Evolutionary conservation across 2,797 vertebrate genomes (phyloP).

Genomic region (Chloroceryle inda): DNA sequence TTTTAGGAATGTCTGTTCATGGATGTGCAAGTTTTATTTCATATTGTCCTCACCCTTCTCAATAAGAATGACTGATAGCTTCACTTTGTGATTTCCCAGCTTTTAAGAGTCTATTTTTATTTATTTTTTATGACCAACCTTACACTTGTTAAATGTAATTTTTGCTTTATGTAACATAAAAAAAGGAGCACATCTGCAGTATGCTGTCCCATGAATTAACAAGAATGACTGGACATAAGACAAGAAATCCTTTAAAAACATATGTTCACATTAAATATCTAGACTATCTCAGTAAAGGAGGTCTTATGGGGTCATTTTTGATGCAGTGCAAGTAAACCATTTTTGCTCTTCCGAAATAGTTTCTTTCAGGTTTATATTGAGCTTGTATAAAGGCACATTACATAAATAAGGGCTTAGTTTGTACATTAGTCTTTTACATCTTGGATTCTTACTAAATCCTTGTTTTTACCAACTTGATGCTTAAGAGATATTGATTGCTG

Average conservation of each 20-base stretch:
- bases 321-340: conserved; percentile 71
- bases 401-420: conserved; percentile 82
- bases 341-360: conserved; percentile 75
- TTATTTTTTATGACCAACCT: conserved; percentile 80
- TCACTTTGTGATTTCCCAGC: conserved; percentile 72
- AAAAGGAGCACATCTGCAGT: conserved; percentile 68
- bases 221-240: conserved; percentile 72
- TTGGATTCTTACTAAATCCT: conserved; percentile 81
- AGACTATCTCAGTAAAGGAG: conserved; percentile 62
- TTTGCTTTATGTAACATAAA: conserved; percentile 77
- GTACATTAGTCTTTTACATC: conserved; percentile 78
- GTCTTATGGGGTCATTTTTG: conserved; percentile 78
- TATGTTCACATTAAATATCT: conserved; percentile 77
- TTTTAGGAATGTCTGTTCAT: conserved; percentile 62
- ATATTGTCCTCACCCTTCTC: conserved; percentile 68
- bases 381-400: conserved; percentile 71
- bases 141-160: conserved; percentile 78
- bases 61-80: conserved; percentile 72
- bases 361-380: conserved; percentile 74
- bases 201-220: conserved; percentile 74
- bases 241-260: conserved; percentile 78
- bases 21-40: conserved; percentile 72
- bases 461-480: conserved; percentile 78
- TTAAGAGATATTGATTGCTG: conserved; percentile 81
- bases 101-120: conserved; percentile 80